Base-by-base conservation (phyloP, 2,888 invertebrate species). In the Caenorhabditis zanzibari region DNA sequence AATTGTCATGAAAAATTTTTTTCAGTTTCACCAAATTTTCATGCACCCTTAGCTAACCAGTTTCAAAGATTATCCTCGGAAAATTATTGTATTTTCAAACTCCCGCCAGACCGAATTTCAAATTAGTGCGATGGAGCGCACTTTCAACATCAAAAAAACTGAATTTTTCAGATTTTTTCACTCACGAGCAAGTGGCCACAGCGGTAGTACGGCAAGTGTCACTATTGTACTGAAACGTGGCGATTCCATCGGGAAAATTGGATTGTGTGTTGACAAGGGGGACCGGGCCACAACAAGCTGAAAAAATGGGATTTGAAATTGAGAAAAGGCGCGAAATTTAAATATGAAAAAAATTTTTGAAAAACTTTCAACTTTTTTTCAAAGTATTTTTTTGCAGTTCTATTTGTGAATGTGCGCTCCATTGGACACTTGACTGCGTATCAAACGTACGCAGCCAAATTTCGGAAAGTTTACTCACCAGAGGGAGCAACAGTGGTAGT, bases 271-370 rank as follows among this genome's bases (percentile, higher is more conserved):
- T 56, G 2, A 81, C 85, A 35, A 83, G 82, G 0, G 61, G 77
- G 22, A 88, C 74, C 4, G 58, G 77, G 4, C 83, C 82, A 59
- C 88, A 88, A 54, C 88, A 88, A n/a, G 58, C 88, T 86, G 58
- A 12, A 81, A 80, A 5, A 22, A 24, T 68, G 26, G 16, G 38
- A 19, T 61, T 58, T 5, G 32, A 32, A 32, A n/a, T n/a, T n/a
- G n/a, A n/a, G n/a, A n/a, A n/a, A n/a, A n/a, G n/a, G n/a, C n/a
- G n/a, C n/a, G n/a, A n/a, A 32, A 32, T 32, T 32, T 32, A 32
- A 32, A 32, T 6, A 32, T 32, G 5, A 7, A 7, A 32, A 32
- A 32, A 24, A 9, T 35, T 69, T 58, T 7, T 26, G 0, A n/a
- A 24, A 49, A 19, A 19, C 7, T 49, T 19, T 7, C 1, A 12